phyloP scores from a whole-genome alignment of 1,140 invertebrate genomes.

The Penaeus indicus region DNA sequence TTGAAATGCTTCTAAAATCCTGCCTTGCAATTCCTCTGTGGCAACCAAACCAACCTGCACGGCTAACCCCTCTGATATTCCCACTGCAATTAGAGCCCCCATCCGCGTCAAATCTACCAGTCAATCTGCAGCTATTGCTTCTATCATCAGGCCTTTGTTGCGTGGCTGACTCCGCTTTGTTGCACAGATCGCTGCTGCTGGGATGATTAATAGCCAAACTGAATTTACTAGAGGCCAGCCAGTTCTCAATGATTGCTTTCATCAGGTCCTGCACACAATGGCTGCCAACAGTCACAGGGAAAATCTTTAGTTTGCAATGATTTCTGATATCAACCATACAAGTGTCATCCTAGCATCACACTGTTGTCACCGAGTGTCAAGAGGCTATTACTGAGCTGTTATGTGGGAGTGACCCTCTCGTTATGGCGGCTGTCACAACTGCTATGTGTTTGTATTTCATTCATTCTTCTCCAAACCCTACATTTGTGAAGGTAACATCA shows the following conservation, averaged over 20 bases:
- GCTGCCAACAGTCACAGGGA: background rate
- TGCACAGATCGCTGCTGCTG: slow-evolving; percentile 41
- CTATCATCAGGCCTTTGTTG: slow-evolving; percentile 54
- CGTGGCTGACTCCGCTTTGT: slow-evolving; percentile 45
- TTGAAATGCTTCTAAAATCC: no score
- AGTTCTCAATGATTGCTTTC: slow-evolving; percentile 2
- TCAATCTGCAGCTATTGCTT: slow-evolving; percentile 52
- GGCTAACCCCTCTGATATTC: slow-evolving; percentile 44
- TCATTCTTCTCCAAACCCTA: no score
- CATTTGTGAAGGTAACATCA: no score
- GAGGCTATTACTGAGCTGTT: slow-evolving; percentile 22
- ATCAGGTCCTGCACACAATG: slow-evolving; percentile 19
- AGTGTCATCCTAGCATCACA: background rate
- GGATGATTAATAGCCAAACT: slow-evolving; percentile 29
- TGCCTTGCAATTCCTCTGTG: no score
- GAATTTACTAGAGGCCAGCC: background rate
- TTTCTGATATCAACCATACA: background rate
- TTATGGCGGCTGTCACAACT: background rate
- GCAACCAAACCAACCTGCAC: background rate
- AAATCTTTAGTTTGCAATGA: no score
- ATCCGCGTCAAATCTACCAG: slow-evolving; percentile 48
- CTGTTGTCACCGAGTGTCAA: slow-evolving; percentile 13
- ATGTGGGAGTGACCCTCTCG: slow-evolving; percentile 1
- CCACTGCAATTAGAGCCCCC: slow-evolving; percentile 59
- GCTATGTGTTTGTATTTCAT: no score